Evolutionary conservation across 2,888 invertebrate species (phyloP).

Genomic region (Eristalis tenax): DNA sequence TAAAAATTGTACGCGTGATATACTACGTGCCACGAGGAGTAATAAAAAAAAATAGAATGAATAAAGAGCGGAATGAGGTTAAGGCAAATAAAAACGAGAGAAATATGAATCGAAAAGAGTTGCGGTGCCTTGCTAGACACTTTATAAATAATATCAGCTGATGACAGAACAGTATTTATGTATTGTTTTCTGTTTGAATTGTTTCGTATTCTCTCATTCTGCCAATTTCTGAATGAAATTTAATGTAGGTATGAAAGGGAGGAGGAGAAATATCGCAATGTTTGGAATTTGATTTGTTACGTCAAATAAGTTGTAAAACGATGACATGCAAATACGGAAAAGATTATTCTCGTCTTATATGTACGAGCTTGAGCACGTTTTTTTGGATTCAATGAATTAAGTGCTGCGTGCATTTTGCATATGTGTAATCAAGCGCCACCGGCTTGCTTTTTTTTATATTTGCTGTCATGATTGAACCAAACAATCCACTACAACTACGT

Average conservation of each 20-base stretch:
- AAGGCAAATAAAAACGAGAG: slow-evolving; percentile 53
- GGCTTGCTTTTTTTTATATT: neutral
- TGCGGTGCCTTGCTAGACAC: slow-evolving; percentile 46
- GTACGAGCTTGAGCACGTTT: neutral
- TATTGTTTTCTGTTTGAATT: slow-evolving; percentile 68
- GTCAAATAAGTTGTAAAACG: slow-evolving; percentile 39
- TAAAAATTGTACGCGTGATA: slow-evolving; percentile 54
- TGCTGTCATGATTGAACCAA: neutral
- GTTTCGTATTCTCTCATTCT: slow-evolving; percentile 40
- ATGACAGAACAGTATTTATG: slow-evolving; percentile 56
- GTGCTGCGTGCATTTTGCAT: neutral
- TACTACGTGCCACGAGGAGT: slow-evolving; percentile 45
- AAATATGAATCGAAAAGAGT: slow-evolving; percentile 63
- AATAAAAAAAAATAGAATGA: slow-evolving; percentile 43
- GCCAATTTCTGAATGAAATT: slow-evolving; percentile 67
- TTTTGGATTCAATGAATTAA: slow-evolving; percentile 10
- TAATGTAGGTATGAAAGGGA: slow-evolving; percentile 37
- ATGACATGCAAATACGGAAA: slow-evolving; percentile 33
- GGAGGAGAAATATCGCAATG: slow-evolving; percentile 22
- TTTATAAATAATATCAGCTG: slow-evolving; percentile 64
- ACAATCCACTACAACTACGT: no score
- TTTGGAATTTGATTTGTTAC: slow-evolving; percentile 60
- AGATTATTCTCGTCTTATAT: slow-evolving; percentile 5
- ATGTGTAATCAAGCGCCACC: neutral
- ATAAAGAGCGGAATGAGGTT: slow-evolving; percentile 62